These are phyloP conservation scores for Syngnathus typhle DNA, from an alignment of 2,113 vertebrate genomes.

Conservation along the genomic window DNA sequence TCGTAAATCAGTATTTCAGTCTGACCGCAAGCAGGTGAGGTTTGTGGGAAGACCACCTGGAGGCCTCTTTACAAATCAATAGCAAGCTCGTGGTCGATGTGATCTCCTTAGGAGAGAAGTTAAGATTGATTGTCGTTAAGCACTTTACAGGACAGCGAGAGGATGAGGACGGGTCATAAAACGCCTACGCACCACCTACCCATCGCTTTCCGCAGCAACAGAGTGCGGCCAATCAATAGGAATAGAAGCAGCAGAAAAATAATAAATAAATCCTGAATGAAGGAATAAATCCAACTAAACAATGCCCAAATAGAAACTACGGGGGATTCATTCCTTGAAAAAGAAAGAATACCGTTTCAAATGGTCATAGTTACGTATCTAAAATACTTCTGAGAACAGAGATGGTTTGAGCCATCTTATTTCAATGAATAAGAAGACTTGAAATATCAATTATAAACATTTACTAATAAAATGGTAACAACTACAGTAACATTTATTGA, in stretches of 20 bases:
- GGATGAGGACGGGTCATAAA: constrained; percentile 69
- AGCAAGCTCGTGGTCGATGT: constrained; percentile 53
- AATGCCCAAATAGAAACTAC: not conserved
- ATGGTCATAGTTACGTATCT: not conserved
- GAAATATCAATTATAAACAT: not conserved
- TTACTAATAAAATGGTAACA: no score
- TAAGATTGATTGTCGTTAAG: constrained; percentile 68
- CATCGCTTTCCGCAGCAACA: constrained; percentile 48
- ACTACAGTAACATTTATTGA: no score
- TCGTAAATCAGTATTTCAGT: constrained; percentile 46
- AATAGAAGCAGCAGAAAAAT: constrained; percentile 54
- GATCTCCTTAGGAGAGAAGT: constrained; percentile 62
- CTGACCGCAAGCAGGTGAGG: constrained; percentile 41
- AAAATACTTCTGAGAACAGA: not conserved
- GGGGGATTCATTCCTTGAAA: not conserved
- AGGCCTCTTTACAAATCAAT: constrained; percentile 61
- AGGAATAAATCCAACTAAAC: constrained; percentile 28
- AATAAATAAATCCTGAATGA: constrained; percentile 37
- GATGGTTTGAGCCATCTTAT: not conserved
- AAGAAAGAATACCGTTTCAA: not conserved
- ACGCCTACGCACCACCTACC: constrained; percentile 58
- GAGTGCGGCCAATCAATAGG: constrained; percentile 54
- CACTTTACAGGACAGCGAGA: constrained; percentile 68
- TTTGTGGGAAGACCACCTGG: constrained; percentile 63
- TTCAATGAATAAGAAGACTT: not conserved